Percentiles rank a stretch among this genome's conserved stretches.
phyloP scores from a whole-genome alignment of 2,888 invertebrate species.

The Spisula solida region DNA sequence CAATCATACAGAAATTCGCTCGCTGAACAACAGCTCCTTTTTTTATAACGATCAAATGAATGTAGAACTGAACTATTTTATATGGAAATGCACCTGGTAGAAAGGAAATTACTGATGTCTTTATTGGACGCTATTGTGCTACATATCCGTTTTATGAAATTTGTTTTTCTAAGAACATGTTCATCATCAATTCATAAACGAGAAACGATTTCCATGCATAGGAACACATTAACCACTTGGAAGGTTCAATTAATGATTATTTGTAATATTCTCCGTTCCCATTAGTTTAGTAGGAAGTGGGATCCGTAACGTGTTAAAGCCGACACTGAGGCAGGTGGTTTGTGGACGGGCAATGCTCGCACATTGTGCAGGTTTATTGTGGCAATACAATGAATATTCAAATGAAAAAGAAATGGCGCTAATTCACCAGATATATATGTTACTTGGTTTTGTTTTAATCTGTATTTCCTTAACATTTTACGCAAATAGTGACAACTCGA shows the following conservation, averaged over 20 bases:
- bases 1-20: too few species aligned
- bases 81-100: background rate
- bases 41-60: constrained; percentile 33
- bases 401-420: background rate
- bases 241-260: constrained; percentile 22
- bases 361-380: background rate
- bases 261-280: background rate
- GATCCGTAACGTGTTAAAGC: background rate
- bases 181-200: constrained; percentile 17
- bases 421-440: background rate
- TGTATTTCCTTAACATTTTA: constrained; percentile 14
- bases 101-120: constrained; percentile 24
- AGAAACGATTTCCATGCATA: constrained; percentile 18
- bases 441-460: background rate
- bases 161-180: background rate
- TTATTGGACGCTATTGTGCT: too few species aligned
- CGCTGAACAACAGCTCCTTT: constrained; percentile 13
- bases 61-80: constrained; percentile 14
- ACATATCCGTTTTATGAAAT: too few species aligned
- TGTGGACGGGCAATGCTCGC: background rate
- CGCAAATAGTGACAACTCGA: background rate
- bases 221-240: constrained; percentile 14
- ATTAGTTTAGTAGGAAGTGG: background rate
- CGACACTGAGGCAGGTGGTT: background rate
- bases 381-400: background rate